Conservation (phyloP, 2,888 invertebrate genomes). For the Cantharis lateralis region DNA sequence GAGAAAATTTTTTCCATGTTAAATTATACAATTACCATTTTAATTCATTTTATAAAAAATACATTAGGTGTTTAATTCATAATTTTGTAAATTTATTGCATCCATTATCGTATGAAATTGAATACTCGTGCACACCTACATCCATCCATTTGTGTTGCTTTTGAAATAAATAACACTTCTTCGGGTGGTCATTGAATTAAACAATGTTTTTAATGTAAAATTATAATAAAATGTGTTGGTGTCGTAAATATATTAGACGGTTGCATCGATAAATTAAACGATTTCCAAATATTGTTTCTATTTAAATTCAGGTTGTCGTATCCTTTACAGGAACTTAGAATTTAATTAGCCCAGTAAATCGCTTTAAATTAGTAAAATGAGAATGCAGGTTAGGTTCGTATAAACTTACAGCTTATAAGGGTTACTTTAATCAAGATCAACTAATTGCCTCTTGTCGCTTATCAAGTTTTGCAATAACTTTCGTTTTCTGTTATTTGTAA, state of each 20-base stretch:
- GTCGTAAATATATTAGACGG: not conserved
- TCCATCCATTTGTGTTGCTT: not conserved
- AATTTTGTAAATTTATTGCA: not conserved
- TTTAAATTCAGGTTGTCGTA: not conserved
- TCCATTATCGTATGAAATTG: not conserved
- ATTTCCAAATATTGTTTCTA: not conserved
- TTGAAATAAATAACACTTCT: not conserved
- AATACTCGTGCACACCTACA: not conserved
- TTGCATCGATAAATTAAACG: not conserved
- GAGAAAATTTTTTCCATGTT: not conserved
- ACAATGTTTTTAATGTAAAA: not conserved
- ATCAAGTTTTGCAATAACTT: not conserved
- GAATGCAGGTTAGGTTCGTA: conserved; percentile 7
- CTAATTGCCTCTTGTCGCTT: not conserved
- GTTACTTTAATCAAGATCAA: conserved; percentile 3
- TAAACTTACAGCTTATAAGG: not conserved
- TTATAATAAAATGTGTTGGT: not conserved
- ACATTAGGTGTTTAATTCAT: not conserved
- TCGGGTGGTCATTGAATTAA: not conserved
- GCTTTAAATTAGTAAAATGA: conserved; percentile 14
- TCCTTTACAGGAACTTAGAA: conserved; percentile 5
- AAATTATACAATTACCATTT: not conserved
- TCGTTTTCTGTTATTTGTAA: not conserved
- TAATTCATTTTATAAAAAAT: not conserved
- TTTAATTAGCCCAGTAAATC: conserved; percentile 20